Evolutionary conservation across 2,888 invertebrate species (phyloP), one percentile per base, ranked within the genome.

Genomic region (Antheraea assamensis): DNA sequence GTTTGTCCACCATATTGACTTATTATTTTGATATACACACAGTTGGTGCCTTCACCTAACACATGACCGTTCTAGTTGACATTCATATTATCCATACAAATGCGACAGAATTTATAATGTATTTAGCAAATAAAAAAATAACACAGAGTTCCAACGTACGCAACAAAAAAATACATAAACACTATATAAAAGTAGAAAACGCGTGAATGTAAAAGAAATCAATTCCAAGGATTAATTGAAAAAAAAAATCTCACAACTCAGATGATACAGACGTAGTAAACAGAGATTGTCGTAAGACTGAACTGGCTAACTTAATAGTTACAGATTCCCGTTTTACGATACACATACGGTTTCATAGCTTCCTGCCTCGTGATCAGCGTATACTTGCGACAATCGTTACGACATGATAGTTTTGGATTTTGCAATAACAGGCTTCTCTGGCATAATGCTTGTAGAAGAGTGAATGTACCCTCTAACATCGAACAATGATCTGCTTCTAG

Each of bases 271-370:
- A 74, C 80, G 80, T n/a, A 27, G 75, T 75, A 73, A 71, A 77
- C 76, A 78, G 77, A 77, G 80, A 73, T 75, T 78, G 76, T 19
- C 80, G 76, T 75, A 75, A 83, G 80, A 85, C 84, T 83, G 79
- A 81, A 85, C 84, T 84, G 84, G 76, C 10, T n/a, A 13, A 70
- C 30, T n/a, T 55, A 77, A 80, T 82, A 83, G 84, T 85, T 30
- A 58, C 58, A 13, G 77, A 77, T 78, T 77, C 76, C 75, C 74
- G 80, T 85, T 87, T 83, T 87, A 90, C 85, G 88, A 87, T 84
- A 80, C 75, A 80, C n/a, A n/a, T n/a, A 77, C 78, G 78, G 78
- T 77, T 82, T 85, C 81, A 88, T 87, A 85, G 87, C 85, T 91
- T 92, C 92, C 92, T 90, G 77, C 75, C 77, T 75, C 24, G 73